phyloP scores from a whole-genome alignment of 2,113 vertebrate species.

The Drymodes brunneopygia region DNA sequence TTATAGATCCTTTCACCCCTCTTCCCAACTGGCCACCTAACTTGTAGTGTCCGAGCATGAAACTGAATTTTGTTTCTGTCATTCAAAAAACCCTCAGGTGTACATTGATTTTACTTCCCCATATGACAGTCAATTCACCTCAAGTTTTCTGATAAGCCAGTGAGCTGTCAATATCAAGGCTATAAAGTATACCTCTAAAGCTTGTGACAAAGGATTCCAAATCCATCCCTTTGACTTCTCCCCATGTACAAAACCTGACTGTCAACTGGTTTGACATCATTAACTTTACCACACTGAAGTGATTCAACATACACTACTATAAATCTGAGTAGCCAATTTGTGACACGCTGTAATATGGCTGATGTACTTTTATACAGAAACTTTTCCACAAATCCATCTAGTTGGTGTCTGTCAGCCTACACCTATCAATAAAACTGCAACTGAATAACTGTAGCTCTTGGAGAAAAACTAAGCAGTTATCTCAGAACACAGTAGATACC shows the following conservation, averaged over 20 bases:
- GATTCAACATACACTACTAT: neutral
- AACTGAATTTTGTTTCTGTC: neutral
- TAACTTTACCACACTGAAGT: neutral
- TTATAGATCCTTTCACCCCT: neutral
- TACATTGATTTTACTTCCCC: neutral
- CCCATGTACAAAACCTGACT: neutral
- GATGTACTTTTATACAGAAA: neutral
- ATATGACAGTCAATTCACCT: neutral
- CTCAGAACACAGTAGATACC: neutral
- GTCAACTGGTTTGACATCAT: neutral
- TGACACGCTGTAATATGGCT: neutral
- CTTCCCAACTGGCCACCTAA: neutral
- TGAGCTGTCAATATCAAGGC: neutral
- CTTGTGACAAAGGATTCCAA: neutral
- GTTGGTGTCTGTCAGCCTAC: neutral
- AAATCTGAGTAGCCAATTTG: neutral
- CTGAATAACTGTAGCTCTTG: neutral
- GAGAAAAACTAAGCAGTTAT: neutral
- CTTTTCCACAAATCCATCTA: neutral
- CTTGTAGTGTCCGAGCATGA: neutral
- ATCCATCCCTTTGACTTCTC: neutral
- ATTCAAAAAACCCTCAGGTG: neutral
- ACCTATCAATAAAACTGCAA: neutral
- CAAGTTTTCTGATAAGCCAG: neutral
- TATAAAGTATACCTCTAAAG: fast-evolving